Conservation (phyloP, 2,888 invertebrate genomes). For the Pycnomerus fuliginosus region DNA sequence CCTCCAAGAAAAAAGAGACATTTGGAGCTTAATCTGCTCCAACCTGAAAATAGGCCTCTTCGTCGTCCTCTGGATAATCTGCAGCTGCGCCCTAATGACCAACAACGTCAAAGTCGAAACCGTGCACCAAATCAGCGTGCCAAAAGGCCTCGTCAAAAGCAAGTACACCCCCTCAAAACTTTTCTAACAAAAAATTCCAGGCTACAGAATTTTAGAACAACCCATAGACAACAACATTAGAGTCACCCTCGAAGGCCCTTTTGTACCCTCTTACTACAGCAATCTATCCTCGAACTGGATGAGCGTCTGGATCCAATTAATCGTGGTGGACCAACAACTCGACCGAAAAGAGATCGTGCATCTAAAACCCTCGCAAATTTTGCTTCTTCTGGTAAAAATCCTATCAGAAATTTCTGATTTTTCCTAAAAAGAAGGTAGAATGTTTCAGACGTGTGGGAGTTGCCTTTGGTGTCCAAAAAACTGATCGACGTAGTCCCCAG, state of each 20-base stretch:
- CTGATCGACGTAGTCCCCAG: constrained; percentile 61
- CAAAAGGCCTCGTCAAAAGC: constrained; percentile 54
- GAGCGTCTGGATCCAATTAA: constrained; percentile 55
- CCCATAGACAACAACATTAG: constrained; percentile 53
- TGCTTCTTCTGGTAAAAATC: neutral
- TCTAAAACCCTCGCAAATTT: constrained; percentile 27
- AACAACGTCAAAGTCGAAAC: constrained; percentile 66
- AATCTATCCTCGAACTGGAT: constrained; percentile 55
- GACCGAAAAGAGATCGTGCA: too few species aligned
- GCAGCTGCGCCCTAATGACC: constrained; percentile 67
- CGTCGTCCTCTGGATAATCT: constrained; percentile 65
- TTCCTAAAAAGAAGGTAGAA: constrained; percentile 45
- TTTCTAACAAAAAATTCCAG: constrained; percentile 19
- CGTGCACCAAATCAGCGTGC: constrained; percentile 64
- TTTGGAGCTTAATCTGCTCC: constrained; percentile 7
- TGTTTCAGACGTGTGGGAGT: constrained; percentile 58
- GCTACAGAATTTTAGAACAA: constrained; percentile 33
- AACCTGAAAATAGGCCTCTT: constrained; percentile 59
- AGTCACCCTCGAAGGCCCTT: constrained; percentile 60
- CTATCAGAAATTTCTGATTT: neutral
- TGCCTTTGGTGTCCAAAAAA: constrained; percentile 60
- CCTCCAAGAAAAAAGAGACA: neutral
- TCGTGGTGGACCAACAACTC: constrained; percentile 40
- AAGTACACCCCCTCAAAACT: constrained; percentile 14
- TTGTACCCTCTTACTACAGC: constrained; percentile 57